These are phyloP conservation scores for Porites rus DNA, from an alignment of 92 coral and sea anemone species.

Conservation along the genomic window DNA sequence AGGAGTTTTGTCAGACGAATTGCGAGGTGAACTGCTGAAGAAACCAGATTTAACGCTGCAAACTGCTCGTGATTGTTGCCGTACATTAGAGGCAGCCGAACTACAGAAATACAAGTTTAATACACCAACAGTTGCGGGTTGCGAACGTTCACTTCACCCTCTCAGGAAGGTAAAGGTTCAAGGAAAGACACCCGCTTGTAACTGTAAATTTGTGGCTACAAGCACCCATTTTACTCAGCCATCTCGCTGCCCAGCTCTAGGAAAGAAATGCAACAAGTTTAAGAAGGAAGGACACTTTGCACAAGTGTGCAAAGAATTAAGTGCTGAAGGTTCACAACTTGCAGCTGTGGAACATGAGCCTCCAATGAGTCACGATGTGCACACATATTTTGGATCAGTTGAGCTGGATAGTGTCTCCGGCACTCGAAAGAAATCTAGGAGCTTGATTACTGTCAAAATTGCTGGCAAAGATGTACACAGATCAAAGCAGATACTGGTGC, in stretches of 20 bases:
- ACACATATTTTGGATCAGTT: neutral
- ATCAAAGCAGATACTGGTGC: neutral
- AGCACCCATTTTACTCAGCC: slow-evolving; percentile 73
- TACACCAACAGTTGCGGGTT: slow-evolving; percentile 2
- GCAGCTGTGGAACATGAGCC: too few species aligned
- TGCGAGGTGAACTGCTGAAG: slow-evolving; percentile 67
- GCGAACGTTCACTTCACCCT: slow-evolving; percentile 7
- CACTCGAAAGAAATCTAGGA: slow-evolving; percentile 25
- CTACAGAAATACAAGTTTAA: slow-evolving; percentile 46
- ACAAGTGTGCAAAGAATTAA: slow-evolving; percentile 34
- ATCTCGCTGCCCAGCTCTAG: slow-evolving; percentile 50
- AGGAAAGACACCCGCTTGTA: slow-evolving; percentile 30
- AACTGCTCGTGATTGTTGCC: slow-evolving; percentile 67
- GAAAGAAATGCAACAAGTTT: slow-evolving; percentile 54
- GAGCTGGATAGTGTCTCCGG: neutral
- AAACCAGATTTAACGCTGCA: slow-evolving; percentile 74
- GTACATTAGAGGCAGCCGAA: slow-evolving; percentile 66
- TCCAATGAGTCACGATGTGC: neutral
- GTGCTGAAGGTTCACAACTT: too few species aligned
- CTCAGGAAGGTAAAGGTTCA: neutral
- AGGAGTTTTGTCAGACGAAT: slow-evolving; percentile 61
- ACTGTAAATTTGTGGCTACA: slow-evolving; percentile 72
- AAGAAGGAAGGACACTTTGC: slow-evolving; percentile 63
- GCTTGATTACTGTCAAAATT: slow-evolving; percentile 51
- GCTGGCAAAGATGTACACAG: slow-evolving; percentile 22